Evolutionary conservation across 2,113 vertebrate species (phyloP).

Genomic region (Triplophysa siluroides): DNA sequence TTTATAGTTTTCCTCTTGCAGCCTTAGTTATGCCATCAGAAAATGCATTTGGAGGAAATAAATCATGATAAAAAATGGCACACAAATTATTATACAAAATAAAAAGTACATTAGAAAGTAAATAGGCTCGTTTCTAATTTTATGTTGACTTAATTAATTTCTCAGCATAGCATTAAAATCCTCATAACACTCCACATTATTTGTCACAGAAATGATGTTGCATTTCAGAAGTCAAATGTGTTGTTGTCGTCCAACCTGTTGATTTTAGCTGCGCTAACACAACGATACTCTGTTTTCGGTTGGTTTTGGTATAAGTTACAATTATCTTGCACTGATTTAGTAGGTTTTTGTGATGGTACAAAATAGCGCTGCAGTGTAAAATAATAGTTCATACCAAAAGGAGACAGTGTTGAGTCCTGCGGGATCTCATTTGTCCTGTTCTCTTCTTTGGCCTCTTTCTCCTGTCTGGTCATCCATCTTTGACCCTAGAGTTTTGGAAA

Average conservation of each 20-base stretch:
- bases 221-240: no score
- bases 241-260: not conserved
- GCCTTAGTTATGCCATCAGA: no score
- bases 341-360: slow-evolving; percentile 3
- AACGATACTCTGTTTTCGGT: not conserved
- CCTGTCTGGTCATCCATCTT: slow-evolving; percentile 28
- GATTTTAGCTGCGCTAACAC: not conserved
- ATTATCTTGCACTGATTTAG: not conserved
- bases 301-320: not conserved
- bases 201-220: no score
- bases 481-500: slow-evolving; percentile 13
- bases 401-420: slow-evolving; percentile 18
- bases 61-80: no score
- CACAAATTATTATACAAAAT: no score
- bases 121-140: no score
- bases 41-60: no score
- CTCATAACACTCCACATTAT: no score
- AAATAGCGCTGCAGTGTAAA: slow-evolving; percentile 7
- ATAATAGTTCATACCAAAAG: slow-evolving; percentile 9
- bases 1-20: no score
- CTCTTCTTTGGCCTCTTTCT: slow-evolving; percentile 30
- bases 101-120: no score
- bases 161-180: no score
- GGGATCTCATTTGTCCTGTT: slow-evolving; percentile 38
- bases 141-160: no score